phyloP scores from a whole-genome alignment of 2,797 vertebrate genomes.

The Euthynnus affinis region DNA sequence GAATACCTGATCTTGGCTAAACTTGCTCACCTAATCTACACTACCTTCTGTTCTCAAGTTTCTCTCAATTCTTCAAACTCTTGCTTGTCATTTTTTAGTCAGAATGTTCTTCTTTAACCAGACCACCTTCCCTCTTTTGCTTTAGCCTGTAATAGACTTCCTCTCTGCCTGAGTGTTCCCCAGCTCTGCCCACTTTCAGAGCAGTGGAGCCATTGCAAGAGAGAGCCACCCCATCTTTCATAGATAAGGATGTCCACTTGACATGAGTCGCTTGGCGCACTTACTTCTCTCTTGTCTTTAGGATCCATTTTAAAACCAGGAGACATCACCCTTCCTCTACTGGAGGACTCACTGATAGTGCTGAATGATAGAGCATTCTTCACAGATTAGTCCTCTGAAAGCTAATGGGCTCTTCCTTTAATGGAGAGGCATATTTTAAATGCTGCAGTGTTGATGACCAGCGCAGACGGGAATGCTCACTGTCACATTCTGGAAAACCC shows the following conservation, averaged over 20 bases:
- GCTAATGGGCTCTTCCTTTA: conserved; percentile 75
- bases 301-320: conserved; percentile 81
- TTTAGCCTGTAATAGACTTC: not conserved
- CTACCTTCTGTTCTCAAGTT: not conserved
- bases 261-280: conserved; percentile 78
- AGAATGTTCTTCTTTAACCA: not conserved
- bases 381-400: conserved; percentile 67
- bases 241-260: conserved; percentile 86
- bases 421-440: conserved; percentile 70
- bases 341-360: conserved; percentile 81
- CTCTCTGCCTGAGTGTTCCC: conserved; percentile 14
- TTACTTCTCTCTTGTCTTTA: conserved; percentile 73
- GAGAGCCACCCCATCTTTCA: conserved; percentile 73
- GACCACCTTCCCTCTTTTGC: not conserved
- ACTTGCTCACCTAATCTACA: not conserved
- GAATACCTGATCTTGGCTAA: not conserved
- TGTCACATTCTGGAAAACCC: not conserved
- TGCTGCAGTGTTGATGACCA: conserved; percentile 37
- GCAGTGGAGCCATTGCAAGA: conserved; percentile 53
- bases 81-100: not conserved
- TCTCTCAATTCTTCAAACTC: not conserved
- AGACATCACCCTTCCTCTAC: conserved; percentile 73
- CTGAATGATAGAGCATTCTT: conserved; percentile 77
- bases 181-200: conserved; percentile 29
- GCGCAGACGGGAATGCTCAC: not conserved